phyloP scores from a whole-genome alignment of 1,140 invertebrate species.

The Arion vulgaris region DNA sequence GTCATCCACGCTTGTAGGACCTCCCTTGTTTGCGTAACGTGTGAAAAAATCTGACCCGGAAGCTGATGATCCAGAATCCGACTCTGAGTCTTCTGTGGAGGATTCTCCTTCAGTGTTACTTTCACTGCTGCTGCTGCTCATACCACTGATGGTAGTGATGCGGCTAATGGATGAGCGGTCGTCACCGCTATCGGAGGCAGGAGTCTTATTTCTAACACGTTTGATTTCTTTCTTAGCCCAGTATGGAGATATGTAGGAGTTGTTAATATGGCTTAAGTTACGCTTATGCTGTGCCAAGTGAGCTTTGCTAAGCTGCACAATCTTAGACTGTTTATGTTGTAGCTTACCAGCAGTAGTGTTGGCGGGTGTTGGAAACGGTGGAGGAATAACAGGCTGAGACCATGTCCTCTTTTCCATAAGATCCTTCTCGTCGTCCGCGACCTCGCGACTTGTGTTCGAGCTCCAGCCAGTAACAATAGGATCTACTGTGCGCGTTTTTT shows the following conservation, averaged over 20 bases:
- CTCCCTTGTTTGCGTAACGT: not conserved
- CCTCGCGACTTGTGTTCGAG: not conserved
- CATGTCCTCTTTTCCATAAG: not conserved
- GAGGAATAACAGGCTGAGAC: not conserved
- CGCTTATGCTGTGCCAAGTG: not conserved
- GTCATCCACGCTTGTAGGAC: constrained; percentile 12
- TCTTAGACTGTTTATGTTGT: not conserved
- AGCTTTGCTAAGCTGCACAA: not conserved
- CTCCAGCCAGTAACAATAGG: not conserved
- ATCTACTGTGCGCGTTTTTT: not conserved
- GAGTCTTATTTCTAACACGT: not conserved
- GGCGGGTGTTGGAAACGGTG: not conserved
- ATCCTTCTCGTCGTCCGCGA: not conserved
- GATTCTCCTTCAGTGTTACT: not conserved
- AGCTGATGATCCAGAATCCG: not conserved
- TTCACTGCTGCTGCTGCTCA: not conserved
- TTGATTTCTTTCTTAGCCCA: constrained; percentile 4
- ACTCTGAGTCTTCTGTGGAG: not conserved
- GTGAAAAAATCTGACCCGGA: constrained; percentile 1
- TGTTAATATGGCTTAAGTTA: not conserved
- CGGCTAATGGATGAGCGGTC: not conserved
- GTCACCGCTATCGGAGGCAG: not conserved
- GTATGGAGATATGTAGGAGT: not conserved
- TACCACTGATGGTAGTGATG: constrained; percentile 5
- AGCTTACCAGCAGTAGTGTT: not conserved